A percentile compares a stretch with the other conserved stretches of the same genome.
These are phyloP conservation scores for Mesocricetus auratus DNA, from an alignment of 2,113 vertebrate genomes.

Conservation along the genomic window DNA sequence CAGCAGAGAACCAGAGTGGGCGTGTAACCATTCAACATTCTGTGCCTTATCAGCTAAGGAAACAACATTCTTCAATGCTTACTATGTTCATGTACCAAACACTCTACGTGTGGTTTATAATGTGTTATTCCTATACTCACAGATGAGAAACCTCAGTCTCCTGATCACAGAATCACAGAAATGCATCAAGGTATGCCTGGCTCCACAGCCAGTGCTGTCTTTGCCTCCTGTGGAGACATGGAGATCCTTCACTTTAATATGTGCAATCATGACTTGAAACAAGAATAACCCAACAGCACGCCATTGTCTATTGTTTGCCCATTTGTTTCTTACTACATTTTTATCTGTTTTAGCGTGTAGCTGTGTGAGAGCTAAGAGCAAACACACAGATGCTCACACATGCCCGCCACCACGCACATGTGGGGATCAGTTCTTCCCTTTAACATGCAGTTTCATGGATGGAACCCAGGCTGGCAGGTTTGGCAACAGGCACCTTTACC, in stretches of 20 bases:
- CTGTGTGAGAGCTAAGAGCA: not conserved
- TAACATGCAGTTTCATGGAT: not conserved
- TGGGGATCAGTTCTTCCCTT: not conserved
- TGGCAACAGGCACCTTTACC: not conserved
- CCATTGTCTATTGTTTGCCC: not conserved
- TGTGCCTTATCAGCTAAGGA: not conserved
- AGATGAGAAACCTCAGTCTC: not conserved
- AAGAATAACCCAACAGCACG: not conserved
- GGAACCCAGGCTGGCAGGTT: not conserved
- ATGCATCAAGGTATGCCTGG: not conserved
- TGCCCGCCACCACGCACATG: not conserved
- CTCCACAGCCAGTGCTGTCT: not conserved
- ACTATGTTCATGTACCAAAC: not conserved
- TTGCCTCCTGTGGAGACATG: not conserved
- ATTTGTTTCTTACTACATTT: not conserved
- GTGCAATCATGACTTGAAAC: not conserved
- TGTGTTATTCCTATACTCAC: not conserved
- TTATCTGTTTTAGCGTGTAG: not conserved
- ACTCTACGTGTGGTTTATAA: not conserved
- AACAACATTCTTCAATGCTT: not conserved
- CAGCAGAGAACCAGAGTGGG: not conserved
- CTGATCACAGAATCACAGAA: not conserved
- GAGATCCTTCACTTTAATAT: not conserved
- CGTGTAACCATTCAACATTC: not conserved
- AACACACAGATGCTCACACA: not conserved